These are phyloP conservation scores for Hippolais icterina DNA, from an alignment of 2,113 vertebrate species.

Conservation along the genomic window DNA sequence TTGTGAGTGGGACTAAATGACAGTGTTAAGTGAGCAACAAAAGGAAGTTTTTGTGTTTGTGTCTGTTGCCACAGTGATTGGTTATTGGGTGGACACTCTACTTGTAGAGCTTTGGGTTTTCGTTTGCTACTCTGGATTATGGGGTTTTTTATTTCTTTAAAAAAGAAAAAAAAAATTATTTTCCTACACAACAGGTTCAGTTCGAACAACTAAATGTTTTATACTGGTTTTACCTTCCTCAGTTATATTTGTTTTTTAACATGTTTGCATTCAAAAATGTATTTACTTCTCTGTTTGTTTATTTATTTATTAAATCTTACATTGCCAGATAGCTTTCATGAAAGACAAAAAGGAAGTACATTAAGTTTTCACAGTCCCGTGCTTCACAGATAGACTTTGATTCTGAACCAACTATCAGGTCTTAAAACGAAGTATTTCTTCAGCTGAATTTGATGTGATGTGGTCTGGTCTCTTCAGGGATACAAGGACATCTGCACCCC, in stretches of 20 bases:
- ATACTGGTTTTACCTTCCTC: not conserved
- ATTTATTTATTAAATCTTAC: not conserved
- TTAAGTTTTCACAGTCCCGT: not conserved
- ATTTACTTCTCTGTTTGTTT: too few species aligned
- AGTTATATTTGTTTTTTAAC: accelerated
- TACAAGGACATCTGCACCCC: accelerated
- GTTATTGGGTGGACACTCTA: not conserved
- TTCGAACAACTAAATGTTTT: not conserved
- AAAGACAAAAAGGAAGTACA: not conserved
- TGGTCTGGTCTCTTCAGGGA: not conserved
- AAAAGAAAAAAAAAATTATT: not conserved
- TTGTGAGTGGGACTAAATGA: not conserved
- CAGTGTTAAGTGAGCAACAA: not conserved
- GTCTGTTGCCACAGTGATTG: not conserved
- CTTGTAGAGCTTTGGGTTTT: not conserved
- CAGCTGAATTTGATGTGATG: not conserved
- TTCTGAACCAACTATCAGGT: not conserved
- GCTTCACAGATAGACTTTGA: not conserved
- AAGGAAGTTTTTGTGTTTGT: accelerated
- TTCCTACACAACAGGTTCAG: accelerated
- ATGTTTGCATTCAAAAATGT: not conserved
- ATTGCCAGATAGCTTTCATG: not conserved
- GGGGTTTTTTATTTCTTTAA: not conserved
- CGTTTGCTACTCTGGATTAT: not conserved
- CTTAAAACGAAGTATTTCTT: not conserved